Evolutionary conservation across 2,888 invertebrate genomes (phyloP), one percentile per base, ranked within the genome.

Genomic region (Teinopalpus imperialis): DNA sequence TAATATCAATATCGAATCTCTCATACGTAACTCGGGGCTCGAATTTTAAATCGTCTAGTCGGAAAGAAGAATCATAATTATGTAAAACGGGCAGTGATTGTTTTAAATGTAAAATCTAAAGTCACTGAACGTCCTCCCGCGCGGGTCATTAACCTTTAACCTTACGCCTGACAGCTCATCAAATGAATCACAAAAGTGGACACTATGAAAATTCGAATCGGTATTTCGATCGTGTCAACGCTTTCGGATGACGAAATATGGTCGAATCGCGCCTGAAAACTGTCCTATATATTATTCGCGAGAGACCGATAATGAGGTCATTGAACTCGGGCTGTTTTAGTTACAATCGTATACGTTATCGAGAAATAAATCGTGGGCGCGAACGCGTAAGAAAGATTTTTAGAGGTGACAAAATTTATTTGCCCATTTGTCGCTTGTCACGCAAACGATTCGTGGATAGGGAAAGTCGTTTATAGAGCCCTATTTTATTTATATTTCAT

Each of bases 241-340:
- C 60, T 67, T n/a, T 65, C 21, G 57, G 32, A 48, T 70, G 69
- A 70, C 69, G 72, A 68, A 66, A 69, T 70, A 66, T 61, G 60
- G n/a, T 59, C 53, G 69, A 72, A 73, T 69, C 67, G 56, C 63
- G 63, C 69, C 73, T 74, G 66, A 76, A 78, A 76, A 72, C 74
- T 72, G 83, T 72, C 76, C 83, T 69, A 87, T 81, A 85, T 87
- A 72, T 86, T 85, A 85, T 83, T 69, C 83, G 74, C 66, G 64
- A 77, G 69, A 61, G 67, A 50, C 54, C 63, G 73, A 78, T 83
- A 83, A 83, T 81, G 76, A 79, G 86, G 77, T 37, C 74, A 52
- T 74, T 78, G 74, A 86, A 74, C 85, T 61, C 59, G 30, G 48
- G 54, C n/a, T n/a, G 71, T 62, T 71, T 66, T 74, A 71, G 75